phyloP scores from a whole-genome alignment of 2,797 vertebrate genomes.

The Hylomyscus alleni region DNA sequence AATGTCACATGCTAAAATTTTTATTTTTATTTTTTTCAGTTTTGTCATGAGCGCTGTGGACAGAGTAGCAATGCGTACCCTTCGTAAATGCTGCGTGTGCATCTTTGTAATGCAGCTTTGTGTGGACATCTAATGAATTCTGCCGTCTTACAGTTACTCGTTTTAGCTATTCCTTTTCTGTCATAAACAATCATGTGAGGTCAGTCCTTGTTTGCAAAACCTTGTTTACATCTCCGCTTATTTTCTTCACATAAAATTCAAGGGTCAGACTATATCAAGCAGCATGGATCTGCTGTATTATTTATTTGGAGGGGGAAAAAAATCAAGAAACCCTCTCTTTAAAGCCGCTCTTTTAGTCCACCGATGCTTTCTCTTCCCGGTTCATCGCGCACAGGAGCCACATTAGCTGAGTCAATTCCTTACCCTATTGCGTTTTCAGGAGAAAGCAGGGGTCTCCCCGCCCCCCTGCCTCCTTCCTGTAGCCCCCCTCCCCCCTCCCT shows the following conservation, averaged over 20 bases:
- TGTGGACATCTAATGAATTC: neutral
- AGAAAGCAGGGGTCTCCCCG: neutral
- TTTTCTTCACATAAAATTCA: conserved; percentile 16
- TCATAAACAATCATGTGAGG: neutral
- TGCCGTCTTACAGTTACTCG: neutral
- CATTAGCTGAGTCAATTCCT: neutral
- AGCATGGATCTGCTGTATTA: neutral
- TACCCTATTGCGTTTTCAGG: neutral
- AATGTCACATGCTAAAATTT: neutral
- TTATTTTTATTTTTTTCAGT: neutral
- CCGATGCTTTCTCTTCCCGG: neutral
- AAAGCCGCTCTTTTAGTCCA: conserved; percentile 2
- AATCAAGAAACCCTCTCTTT: neutral
- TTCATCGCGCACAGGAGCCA: neutral
- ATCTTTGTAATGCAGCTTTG: neutral
- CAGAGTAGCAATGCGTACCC: neutral
- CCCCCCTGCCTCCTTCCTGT: neutral
- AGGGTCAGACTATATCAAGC: neutral
- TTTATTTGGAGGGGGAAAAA: conserved; percentile 54
- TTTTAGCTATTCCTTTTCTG: conserved; percentile 24
- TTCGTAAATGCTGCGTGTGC: neutral
- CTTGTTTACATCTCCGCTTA: conserved; percentile 2
- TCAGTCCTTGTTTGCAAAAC: neutral
- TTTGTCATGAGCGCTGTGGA: neutral
- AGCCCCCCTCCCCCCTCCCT: neutral